These are phyloP conservation scores for Zalophus californianus DNA, from an alignment of 2,797 vertebrate genomes.

Conservation along the genomic window DNA sequence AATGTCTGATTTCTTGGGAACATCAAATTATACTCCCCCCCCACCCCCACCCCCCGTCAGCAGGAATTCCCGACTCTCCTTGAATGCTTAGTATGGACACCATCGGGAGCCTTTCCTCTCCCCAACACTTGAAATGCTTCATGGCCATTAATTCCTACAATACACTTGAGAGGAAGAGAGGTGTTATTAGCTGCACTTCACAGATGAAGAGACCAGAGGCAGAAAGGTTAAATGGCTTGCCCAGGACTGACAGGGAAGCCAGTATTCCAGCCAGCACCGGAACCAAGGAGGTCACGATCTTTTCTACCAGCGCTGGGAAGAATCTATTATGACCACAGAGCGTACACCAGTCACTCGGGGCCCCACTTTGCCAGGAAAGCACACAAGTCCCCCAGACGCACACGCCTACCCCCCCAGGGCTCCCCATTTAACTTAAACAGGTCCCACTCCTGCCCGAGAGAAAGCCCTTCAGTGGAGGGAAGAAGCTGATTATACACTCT, in stretches of 20 bases:
- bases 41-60: neutral
- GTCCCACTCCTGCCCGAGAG: neutral
- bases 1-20: neutral
- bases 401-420: neutral
- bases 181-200: conserved; percentile 66
- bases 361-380: neutral
- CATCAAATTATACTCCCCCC: neutral
- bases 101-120: neutral
- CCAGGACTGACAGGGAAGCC: neutral
- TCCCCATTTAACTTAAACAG: neutral
- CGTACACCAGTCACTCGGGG: neutral
- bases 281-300: neutral
- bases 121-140: neutral
- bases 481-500: conserved; percentile 50
- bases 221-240: conserved; percentile 58
- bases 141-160: conserved; percentile 51
- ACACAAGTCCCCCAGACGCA: too few species aligned
- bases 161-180: neutral
- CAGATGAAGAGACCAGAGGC: conserved; percentile 46
- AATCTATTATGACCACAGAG: neutral
- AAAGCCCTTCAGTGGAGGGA: conserved; percentile 10
- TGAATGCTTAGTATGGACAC: neutral
- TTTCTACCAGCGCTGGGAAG: neutral
- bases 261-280: neutral
- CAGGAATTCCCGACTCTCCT: neutral